A percentile compares a stretch with the other conserved stretches of the same genome.
Evolutionary conservation across 2,113 vertebrate species (phyloP).

Genomic region (Chunga burmeisteri): DNA sequence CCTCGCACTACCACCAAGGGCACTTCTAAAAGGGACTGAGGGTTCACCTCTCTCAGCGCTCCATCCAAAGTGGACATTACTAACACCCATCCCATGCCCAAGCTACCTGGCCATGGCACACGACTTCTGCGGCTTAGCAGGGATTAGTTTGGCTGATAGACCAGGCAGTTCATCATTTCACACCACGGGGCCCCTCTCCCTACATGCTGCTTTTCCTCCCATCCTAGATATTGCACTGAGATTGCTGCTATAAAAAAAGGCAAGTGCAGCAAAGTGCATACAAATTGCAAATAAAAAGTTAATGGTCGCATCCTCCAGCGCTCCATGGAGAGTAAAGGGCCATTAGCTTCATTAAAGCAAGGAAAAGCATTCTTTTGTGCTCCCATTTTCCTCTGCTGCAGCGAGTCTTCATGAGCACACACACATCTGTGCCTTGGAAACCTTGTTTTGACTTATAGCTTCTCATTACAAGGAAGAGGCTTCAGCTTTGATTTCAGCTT

Average conservation of each 20-base stretch:
- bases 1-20: not conserved
- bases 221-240: not conserved
- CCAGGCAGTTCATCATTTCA: not conserved
- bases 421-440: not conserved
- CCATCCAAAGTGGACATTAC: not conserved
- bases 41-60: not conserved
- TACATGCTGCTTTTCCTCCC: not conserved
- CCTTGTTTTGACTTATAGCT: not conserved
- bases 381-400: constrained; percentile 10
- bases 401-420: accelerated
- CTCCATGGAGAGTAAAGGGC: not conserved
- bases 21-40: not conserved
- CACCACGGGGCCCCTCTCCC: not conserved
- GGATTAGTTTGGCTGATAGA: not conserved
- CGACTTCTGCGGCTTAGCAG: not conserved
- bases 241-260: not conserved
- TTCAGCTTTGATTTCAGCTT: not conserved
- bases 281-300: constrained; percentile 37
- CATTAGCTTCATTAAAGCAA: constrained; percentile 11
- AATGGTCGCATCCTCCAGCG: not conserved
- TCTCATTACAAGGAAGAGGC: not conserved
- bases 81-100: not conserved
- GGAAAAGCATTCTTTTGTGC: not conserved
- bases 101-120: not conserved
- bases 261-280: not conserved